Conservation (phyloP, 1,140 invertebrate species). For the Aphaenogaster ashmeadi region DNA sequence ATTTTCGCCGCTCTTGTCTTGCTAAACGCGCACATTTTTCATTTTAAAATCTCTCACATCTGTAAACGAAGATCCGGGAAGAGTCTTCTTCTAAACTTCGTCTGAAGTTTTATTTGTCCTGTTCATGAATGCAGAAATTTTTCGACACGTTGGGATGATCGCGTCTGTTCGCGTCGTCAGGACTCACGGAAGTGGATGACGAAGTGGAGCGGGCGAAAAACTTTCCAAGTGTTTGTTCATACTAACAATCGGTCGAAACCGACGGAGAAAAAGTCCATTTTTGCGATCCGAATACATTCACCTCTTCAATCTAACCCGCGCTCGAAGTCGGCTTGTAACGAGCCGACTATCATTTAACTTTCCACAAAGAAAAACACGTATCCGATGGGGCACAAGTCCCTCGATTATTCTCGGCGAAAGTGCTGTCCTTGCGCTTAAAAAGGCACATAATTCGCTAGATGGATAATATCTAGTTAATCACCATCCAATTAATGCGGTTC, state of each 20-base stretch:
- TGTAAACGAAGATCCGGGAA: constrained; percentile 35
- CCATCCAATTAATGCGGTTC: constrained; percentile 45
- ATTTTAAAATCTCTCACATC: background rate
- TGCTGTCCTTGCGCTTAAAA: constrained; percentile 12
- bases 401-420: constrained; percentile 63
- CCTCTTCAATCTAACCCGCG: constrained; percentile 24
- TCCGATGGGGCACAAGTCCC: constrained; percentile 34
- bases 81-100: constrained; percentile 38
- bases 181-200: constrained; percentile 32
- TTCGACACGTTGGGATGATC: constrained; percentile 53
- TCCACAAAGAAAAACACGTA: constrained; percentile 72
- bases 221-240: constrained; percentile 50
- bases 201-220: constrained; percentile 45
- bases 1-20: background rate
- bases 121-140: constrained; percentile 59
- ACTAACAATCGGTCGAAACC: constrained; percentile 61
- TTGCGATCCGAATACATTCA: constrained; percentile 41
- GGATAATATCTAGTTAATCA: constrained; percentile 30
- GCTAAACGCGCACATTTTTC: constrained; percentile 26
- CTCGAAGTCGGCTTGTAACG: constrained; percentile 44
- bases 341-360: constrained; percentile 69
- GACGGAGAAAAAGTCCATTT: background rate
- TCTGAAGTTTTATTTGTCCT: constrained; percentile 67
- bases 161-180: constrained; percentile 29
- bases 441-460: constrained; percentile 29